Base-by-base conservation (phyloP, 2,888 invertebrate species). In the Hipparchia sbordonii region DNA sequence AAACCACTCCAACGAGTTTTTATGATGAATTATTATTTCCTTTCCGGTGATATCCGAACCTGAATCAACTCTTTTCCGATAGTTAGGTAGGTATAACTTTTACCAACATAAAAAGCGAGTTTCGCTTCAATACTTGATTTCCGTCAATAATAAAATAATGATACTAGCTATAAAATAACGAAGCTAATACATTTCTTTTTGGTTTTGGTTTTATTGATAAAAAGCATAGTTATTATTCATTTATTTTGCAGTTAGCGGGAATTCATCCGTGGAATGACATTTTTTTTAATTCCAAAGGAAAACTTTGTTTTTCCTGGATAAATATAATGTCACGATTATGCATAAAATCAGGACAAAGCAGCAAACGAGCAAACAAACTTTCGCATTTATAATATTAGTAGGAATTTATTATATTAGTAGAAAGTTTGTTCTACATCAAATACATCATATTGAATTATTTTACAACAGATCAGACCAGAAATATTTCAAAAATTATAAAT, bases 41-140 rank as follows among this genome's bases (percentile, higher is more conserved):
- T 74, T 72, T 74, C 74, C 74, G 70, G 70, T 67, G 61, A 72
- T 72, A 67, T 72, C 61, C 48, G 69, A 67, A 66, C 71, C 69
- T 61, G 71, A 63, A 57, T 54, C 71, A 9, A 33, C 51, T 52
- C 8, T 45, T 60, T 13, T 72, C 59, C 65, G 66, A 68, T 65
- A 48, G 66, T 39, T 39, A 39, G 39, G 5, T 39, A 39, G 39
- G 5, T 67, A 54, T 72, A 57, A 72, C 70, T 72, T 70, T 72
- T 74, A 74, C 74, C 72, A 67, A 57, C 62, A 74, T 65, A 63
- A 71, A 73, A 71, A 73, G 67, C 51, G 66, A 39, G 67, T 70
- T 69, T 74, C 63, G 59, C 72, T 65, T 72, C 72, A 63, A 72
- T 72, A 67, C 54, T 68, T 59, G 61, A 67, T 72, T 59, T 72